These are phyloP conservation scores for Synanthedon vespiformis DNA, from an alignment of 2,888 invertebrate species.

Conservation along the genomic window DNA sequence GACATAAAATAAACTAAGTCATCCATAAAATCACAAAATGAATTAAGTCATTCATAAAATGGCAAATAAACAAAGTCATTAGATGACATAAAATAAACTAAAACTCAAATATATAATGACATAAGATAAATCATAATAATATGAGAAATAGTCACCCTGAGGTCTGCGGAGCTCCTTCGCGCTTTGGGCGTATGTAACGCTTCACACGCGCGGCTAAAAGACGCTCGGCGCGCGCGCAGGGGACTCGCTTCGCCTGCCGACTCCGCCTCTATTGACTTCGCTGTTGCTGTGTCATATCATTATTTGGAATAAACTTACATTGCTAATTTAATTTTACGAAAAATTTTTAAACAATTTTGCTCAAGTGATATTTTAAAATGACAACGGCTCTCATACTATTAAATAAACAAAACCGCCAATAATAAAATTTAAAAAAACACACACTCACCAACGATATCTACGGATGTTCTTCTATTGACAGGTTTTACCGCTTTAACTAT, in stretches of 20 bases:
- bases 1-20: no score
- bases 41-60: no score
- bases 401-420: background rate
- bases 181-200: constrained; percentile 54
- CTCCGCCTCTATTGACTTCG: background rate
- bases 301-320: no score
- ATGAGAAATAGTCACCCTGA: constrained; percentile 22
- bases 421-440: background rate
- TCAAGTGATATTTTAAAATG: no score
- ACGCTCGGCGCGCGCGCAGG: constrained; percentile 44
- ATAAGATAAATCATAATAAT: no score
- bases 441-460: constrained; percentile 39
- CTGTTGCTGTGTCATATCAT: background rate
- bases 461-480: constrained; percentile 32
- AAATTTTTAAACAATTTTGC: no score
- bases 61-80: no score
- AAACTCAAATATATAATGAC: no score
- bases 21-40: no score
- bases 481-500: constrained; percentile 34
- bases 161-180: constrained; percentile 39
- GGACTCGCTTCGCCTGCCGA: constrained; percentile 12
- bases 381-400: no score
- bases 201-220: constrained; percentile 54
- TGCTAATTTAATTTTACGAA: no score
- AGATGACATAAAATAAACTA: background rate